Percentiles rank a stretch among this genome's conserved stretches.
Evolutionary conservation across 2,797 vertebrate species (phyloP).

Genomic region (Enteromius treurensis): DNA sequence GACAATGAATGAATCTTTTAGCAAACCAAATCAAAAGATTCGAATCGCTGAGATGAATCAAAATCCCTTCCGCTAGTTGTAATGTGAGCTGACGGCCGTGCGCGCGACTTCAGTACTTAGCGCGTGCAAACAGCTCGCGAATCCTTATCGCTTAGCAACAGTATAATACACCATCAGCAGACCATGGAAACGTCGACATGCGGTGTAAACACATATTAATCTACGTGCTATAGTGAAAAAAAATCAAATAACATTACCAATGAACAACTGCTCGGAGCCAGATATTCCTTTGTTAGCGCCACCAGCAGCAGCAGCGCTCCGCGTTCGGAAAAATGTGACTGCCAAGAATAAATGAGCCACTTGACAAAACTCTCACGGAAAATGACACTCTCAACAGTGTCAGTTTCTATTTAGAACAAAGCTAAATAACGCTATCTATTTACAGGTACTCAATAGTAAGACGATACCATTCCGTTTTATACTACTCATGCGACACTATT

Average conservation of each 20-base stretch:
- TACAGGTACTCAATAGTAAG: not conserved
- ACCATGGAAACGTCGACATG: not conserved
- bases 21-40: not conserved
- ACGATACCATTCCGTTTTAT: slow-evolving; percentile 52
- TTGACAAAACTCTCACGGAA: not conserved
- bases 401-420: not conserved
- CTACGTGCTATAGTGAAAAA: not conserved
- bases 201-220: not conserved
- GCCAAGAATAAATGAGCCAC: slow-evolving; percentile 44
- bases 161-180: not conserved
- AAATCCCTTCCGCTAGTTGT: not conserved
- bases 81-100: slow-evolving; percentile 15
- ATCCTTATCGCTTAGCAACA: slow-evolving; percentile 15
- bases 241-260: slow-evolving; percentile 1
- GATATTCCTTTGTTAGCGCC: slow-evolving; percentile 59
- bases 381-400: not conserved
- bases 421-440: not conserved
- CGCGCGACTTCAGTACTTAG: not conserved
- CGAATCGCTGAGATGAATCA: not conserved
- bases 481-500: slow-evolving; percentile 53
- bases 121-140: not conserved
- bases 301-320: slow-evolving; percentile 5
- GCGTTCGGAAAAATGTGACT: not conserved
- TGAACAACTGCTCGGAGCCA: slow-evolving; percentile 1
- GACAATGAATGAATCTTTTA: not conserved